phyloP scores from a whole-genome alignment of 2,797 vertebrate species.

The Triplophysa bombifrons region DNA sequence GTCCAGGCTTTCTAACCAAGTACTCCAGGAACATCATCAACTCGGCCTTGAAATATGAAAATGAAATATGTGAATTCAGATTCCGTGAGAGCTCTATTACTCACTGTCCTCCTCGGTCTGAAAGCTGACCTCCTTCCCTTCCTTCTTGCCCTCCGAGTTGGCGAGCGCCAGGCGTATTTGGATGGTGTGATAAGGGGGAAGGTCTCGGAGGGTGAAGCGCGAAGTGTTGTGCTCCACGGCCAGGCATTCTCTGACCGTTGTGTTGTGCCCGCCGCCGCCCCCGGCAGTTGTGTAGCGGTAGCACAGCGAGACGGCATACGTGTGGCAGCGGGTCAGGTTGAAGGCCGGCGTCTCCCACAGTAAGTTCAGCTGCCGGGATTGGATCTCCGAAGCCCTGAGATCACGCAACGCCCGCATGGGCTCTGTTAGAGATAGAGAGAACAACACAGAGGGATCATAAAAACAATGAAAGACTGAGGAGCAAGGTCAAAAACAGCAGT shows the following conservation, averaged over 20 bases:
- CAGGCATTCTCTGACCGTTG: conserved; percentile 90
- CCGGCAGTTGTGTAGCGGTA: conserved; percentile 59
- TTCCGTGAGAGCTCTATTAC: conserved; percentile 52
- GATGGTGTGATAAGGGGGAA: conserved; percentile 87
- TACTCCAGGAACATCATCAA: neutral
- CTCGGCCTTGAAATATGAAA: neutral
- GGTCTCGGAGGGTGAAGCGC: conserved; percentile 85
- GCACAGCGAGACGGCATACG: conserved; percentile 83
- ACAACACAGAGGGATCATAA: neutral
- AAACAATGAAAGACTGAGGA: conserved; percentile 13
- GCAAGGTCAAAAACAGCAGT: neutral
- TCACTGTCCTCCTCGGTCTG: conserved; percentile 96
- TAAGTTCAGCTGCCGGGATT: conserved; percentile 87
- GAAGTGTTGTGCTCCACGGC: conserved; percentile 83
- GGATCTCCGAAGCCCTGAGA: conserved; percentile 88
- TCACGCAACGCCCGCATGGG: conserved; percentile 92
- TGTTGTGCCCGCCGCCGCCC: conserved; percentile 77
- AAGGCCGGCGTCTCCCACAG: conserved; percentile 95
- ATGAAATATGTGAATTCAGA: conserved; percentile 19
- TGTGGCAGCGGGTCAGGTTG: conserved; percentile 95
- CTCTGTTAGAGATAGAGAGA: conserved; percentile 71
- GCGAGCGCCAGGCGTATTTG: conserved; percentile 85
- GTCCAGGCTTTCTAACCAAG: neutral
- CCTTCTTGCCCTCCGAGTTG: conserved; percentile 94
- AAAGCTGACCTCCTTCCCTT: conserved; percentile 90